These are phyloP conservation scores for Hemithea aestivaria DNA, from an alignment of 2,888 invertebrate genomes.

Conservation along the genomic window DNA sequence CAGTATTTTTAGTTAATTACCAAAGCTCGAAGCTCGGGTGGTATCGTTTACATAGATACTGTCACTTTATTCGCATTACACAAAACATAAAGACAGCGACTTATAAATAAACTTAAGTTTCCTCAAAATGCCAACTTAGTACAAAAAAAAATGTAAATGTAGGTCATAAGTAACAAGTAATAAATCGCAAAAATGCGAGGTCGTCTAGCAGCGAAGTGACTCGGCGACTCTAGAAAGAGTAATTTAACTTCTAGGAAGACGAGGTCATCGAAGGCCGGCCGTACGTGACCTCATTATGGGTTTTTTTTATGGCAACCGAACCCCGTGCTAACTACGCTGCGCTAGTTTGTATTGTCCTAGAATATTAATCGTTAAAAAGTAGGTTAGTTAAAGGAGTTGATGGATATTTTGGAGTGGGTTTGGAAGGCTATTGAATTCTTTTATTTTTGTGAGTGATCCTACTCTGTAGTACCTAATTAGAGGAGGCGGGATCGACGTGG, in stretches of 20 bases:
- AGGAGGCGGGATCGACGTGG: constrained; percentile 19
- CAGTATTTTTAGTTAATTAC: constrained; percentile 29
- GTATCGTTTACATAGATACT: too few species aligned
- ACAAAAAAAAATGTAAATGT: not conserved
- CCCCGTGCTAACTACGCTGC: constrained; percentile 20
- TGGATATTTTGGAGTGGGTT: constrained; percentile 7
- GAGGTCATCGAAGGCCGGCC: constrained; percentile 39
- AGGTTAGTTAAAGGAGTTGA: constrained; percentile 10
- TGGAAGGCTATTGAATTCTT: constrained; percentile 4
- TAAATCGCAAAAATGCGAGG: constrained; percentile 10
- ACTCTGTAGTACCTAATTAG: constrained; percentile 20
- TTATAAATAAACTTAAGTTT: too few species aligned
- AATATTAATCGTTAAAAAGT: constrained; percentile 28
- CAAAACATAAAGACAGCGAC: too few species aligned
- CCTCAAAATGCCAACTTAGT: too few species aligned
- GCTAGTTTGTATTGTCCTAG: constrained; percentile 31
- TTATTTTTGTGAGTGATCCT: not conserved
- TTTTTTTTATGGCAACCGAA: constrained; percentile 42
- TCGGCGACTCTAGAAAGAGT: constrained; percentile 22
- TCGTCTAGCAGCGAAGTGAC: constrained; percentile 11
- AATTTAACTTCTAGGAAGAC: constrained; percentile 37
- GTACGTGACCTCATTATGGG: constrained; percentile 49
- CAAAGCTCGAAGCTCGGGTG: too few species aligned
- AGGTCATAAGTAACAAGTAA: constrained; percentile 17
- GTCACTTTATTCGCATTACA: too few species aligned